Conservation (phyloP, 2,113 vertebrate genomes). For the Echinops telfairi region DNA sequence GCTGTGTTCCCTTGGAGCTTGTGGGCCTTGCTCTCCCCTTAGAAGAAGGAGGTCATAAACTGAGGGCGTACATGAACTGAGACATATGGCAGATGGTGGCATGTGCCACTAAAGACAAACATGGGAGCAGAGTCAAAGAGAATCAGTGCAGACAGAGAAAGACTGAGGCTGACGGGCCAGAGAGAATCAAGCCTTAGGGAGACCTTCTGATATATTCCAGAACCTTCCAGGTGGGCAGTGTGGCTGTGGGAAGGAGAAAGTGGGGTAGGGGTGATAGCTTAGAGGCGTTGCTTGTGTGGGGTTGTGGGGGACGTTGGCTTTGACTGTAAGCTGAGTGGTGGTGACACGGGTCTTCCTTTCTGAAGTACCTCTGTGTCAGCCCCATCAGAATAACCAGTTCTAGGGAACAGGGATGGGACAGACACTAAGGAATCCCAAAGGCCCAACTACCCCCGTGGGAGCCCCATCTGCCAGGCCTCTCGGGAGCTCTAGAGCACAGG, state of each 20-base stretch:
- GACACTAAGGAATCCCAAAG: background rate
- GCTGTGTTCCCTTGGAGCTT: too few relatives aligned
- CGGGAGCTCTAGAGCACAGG: background rate
- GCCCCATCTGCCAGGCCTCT: slow-evolving; percentile 8
- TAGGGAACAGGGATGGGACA: background rate
- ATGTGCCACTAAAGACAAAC: background rate
- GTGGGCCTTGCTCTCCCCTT: too few relatives aligned
- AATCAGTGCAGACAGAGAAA: background rate
- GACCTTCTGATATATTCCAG: background rate
- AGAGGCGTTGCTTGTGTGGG: background rate
- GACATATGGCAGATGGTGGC: background rate
- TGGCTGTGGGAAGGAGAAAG: background rate
- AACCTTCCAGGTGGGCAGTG: background rate
- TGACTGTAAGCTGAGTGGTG: background rate
- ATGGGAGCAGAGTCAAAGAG: background rate
- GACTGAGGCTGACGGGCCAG: background rate
- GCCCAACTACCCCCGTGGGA: background rate
- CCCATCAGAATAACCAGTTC: background rate
- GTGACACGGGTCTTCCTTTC: background rate
- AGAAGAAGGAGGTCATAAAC: background rate
- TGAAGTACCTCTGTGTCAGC: background rate
- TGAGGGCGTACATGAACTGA: background rate
- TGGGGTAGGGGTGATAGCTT: background rate
- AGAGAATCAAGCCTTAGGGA: background rate
- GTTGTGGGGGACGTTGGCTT: background rate